Evolutionary conservation across 2,888 invertebrate genomes (phyloP), one percentile per base, ranked within the genome.

Genomic region (Agonopterix subpropinquella): DNA sequence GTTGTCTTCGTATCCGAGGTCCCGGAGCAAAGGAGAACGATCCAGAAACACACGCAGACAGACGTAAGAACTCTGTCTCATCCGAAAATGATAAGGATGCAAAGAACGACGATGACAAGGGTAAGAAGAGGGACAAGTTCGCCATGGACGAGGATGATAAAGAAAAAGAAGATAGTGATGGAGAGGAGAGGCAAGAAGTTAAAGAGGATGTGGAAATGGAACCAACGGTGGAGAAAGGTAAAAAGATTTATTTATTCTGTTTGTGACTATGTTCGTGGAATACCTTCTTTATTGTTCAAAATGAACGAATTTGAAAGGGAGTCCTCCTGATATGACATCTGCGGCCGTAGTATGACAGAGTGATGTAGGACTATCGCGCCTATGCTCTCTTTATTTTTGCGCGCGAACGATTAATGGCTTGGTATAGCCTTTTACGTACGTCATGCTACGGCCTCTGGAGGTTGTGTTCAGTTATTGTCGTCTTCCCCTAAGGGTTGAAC

Each of bases 151-250:
- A 73, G 58, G 82, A 87, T 65, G 65, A 74, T 11, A 77, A 76
- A 10, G 73, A 73, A 1, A 61, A 61, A n/a, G 80, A 86, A 10
- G 89, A 88, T 2, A 82, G 90, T 28, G 90, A 90, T 51, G 77
- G 58, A 0, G 86, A 84, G 11, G 82, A 80, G 9, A 56, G 64
- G 8, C 47, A 77, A n/a, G 42, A 75, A 13, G 28, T 28, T 5
- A 28, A 28, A 28, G 79, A 77, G 1, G 75, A 70, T 1, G 62
- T 5, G 51, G n/a, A 9, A 10, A 37, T 35, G 39, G 50, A 50
- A 18, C 35, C 15, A 2, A 50, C 43, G 45, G 49, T 48, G 44
- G 49, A 48, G 53, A 9, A 56, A 50, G n/a, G 53, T 52, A 11
- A 47, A 37, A 39, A 39, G 39, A 0, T 28, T 28, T 28, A 28